Evolutionary conservation across 2,888 invertebrate genomes (phyloP).

Genomic region (Esperia sulphurella): DNA sequence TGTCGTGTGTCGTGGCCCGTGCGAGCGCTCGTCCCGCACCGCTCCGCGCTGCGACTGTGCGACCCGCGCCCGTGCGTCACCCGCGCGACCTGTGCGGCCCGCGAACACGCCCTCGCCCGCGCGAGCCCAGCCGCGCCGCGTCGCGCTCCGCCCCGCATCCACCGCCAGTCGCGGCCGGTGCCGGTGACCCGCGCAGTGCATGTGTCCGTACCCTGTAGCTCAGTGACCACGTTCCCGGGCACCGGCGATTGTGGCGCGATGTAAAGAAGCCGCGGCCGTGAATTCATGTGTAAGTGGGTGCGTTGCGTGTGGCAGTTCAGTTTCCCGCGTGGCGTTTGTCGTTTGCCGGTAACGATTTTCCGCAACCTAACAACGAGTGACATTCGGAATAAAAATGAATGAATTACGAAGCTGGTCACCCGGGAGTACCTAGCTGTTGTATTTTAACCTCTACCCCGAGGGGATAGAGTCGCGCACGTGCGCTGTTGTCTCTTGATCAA

Average conservation of each 20-base stretch:
- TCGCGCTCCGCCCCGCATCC: slow-evolving; percentile 17
- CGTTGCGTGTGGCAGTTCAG: slow-evolving; percentile 52
- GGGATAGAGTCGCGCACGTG: slow-evolving; percentile 64
- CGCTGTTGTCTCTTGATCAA: slow-evolving; percentile 44
- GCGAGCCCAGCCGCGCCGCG: slow-evolving; percentile 44
- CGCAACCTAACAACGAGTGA: slow-evolving; percentile 46
- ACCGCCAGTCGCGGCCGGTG: slow-evolving; percentile 13
- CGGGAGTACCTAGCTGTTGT: slow-evolving; percentile 38
- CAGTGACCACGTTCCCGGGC: slow-evolving; percentile 81
- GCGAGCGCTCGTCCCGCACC: slow-evolving; percentile 63
- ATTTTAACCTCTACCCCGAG: slow-evolving; percentile 59
- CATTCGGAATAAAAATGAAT: slow-evolving; percentile 58
- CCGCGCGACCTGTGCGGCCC: slow-evolving; percentile 21
- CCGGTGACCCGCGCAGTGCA: slow-evolving; percentile 71
- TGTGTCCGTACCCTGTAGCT: slow-evolving; percentile 78
- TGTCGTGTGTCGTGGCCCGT: slow-evolving; percentile 74
- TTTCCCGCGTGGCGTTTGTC: slow-evolving; percentile 53
- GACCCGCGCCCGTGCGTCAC: slow-evolving; percentile 18
- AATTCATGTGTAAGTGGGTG: slow-evolving; percentile 76
- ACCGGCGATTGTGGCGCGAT: slow-evolving; percentile 83
- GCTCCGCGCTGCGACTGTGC: slow-evolving; percentile 27
- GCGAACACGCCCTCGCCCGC: slow-evolving; percentile 19
- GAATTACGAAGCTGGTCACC: slow-evolving; percentile 51
- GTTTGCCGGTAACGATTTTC: slow-evolving; percentile 55
- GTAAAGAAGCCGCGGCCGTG: slow-evolving; percentile 70